Evolutionary conservation across 2,797 vertebrate genomes (phyloP), one percentile per base, ranked within the genome.

Genomic region (Hydrocynus forskahlii): DNA sequence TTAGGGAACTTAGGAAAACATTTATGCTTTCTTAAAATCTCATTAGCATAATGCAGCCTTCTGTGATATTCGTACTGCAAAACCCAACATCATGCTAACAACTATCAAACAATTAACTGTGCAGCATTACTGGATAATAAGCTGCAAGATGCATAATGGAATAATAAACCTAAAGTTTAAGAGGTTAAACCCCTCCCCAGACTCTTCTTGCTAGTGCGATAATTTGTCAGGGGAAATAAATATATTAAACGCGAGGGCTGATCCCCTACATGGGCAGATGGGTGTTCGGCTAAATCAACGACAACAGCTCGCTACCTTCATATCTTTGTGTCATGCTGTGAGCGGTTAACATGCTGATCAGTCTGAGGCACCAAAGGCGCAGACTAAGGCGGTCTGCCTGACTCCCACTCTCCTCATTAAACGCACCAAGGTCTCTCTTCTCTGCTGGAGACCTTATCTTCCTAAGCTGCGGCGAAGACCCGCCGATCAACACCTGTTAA

Each of bases 361-460:
- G 84, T 88, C 91, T 83, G 88, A 95, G 94, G 90, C 93, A 95
- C 92, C 87, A 91, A 93, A 95, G 94, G 92, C 90, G 79, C 82
- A 90, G 90, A 87, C 88, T 89, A 85, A 88, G 93, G 90, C 92
- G 94, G 93, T 89, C 89, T 92, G 93, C 87, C 91, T 90, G 91
- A 91, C 93, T 95, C 92, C 91, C 89, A 85, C 89, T 93, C 92
- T 93, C 92, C 94, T 96, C 95, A 96, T 96, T 96, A 97, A 95
- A 94, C 82, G 83, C 83, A 86, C 89, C n/a, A 86, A 89, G 93
- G 93, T 94, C 91, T 95, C 91, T 90, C 88, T 89, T 90, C 93
- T 89, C 94, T 86, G 91, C 86, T 82, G 94, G 94, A 85, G 90
- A 87, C 89, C 86, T 89, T 92, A 90, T 90, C 85, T 77, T 89